These are phyloP conservation scores for Corydoras sp. DNA, from an alignment of 2,113 vertebrate species.

Conservation along the genomic window DNA sequence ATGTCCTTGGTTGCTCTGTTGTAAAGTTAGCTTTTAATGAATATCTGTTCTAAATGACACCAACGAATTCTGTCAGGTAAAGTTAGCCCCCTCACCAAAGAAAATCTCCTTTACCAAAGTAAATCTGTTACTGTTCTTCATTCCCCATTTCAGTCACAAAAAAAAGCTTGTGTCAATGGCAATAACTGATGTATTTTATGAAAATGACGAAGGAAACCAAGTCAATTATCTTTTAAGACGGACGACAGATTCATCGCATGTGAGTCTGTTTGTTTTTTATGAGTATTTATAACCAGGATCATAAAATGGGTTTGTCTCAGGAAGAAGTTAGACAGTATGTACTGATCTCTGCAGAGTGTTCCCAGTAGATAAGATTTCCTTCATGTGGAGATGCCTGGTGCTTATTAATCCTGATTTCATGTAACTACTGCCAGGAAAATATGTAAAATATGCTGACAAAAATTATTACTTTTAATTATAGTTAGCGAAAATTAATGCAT, in stretches of 20 bases:
- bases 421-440: too few relatives aligned
- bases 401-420: too few relatives aligned
- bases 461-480: too few relatives aligned
- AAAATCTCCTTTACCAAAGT: not conserved
- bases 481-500: too few relatives aligned
- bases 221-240: slow-evolving; percentile 5
- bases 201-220: not conserved
- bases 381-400: not conserved
- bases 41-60: not conserved
- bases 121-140: not conserved
- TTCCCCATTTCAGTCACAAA: not conserved
- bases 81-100: not conserved
- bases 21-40: slow-evolving; percentile 19
- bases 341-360: not conserved
- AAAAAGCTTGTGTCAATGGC: not conserved
- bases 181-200: not conserved
- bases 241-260: not conserved
- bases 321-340: not conserved
- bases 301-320: slow-evolving; percentile 15
- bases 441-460: too few relatives aligned
- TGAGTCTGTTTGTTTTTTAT: not conserved
- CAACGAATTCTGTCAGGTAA: not conserved
- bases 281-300: slow-evolving; percentile 14
- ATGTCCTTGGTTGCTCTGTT: not conserved
- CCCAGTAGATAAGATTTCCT: slow-evolving; percentile 10